A percentile compares a stretch with the other conserved stretches of the same genome.
These are phyloP conservation scores for Trichogramma evanescens DNA, from an alignment of 2,888 invertebrate genomes.

Conservation along the genomic window DNA sequence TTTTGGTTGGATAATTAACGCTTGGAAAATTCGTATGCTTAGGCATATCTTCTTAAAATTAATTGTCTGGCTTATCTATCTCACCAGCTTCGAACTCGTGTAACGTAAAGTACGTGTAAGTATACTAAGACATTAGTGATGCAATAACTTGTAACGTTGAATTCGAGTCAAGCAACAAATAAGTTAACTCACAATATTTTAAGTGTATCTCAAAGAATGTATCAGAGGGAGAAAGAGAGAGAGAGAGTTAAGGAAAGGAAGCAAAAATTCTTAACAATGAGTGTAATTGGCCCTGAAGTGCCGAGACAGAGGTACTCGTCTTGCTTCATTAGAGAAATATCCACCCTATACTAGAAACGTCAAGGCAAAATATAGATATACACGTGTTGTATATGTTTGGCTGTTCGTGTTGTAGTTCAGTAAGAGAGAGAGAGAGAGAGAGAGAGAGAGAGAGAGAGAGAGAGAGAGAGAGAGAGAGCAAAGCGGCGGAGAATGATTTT, in stretches of 20 bases:
- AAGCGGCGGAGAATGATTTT: too few relatives aligned
- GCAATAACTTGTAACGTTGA: too few relatives aligned
- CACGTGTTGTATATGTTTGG: too few relatives aligned
- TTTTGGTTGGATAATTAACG: too few relatives aligned
- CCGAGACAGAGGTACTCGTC: conserved; percentile 34
- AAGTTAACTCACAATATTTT: conserved; percentile 9
- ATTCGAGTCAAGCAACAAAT: too few relatives aligned
- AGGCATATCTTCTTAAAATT: conserved; percentile 30
- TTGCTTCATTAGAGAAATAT: conserved; percentile 49
- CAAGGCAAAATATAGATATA: conserved; percentile 31
- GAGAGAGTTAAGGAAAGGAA: conserved; percentile 34
- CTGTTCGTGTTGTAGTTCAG: too few relatives aligned
- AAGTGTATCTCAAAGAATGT: conserved; percentile 8
- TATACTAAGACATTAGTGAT: too few relatives aligned
- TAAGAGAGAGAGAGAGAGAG: too few relatives aligned
- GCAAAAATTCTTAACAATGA: conserved; percentile 27
- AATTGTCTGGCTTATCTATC: conserved; percentile 41
- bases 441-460: too few relatives aligned
- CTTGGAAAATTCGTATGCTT: too few relatives aligned
- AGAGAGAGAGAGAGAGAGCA: too few relatives aligned
- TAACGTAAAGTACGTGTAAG: too few relatives aligned
- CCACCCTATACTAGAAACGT: conserved; percentile 27
- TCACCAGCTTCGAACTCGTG: conserved; percentile 27
- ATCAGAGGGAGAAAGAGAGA: not conserved
- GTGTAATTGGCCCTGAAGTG: conserved; percentile 47